These are phyloP conservation scores for Genyomyrus donnyi DNA, from an alignment of 2,113 vertebrate genomes.

Conservation along the genomic window DNA sequence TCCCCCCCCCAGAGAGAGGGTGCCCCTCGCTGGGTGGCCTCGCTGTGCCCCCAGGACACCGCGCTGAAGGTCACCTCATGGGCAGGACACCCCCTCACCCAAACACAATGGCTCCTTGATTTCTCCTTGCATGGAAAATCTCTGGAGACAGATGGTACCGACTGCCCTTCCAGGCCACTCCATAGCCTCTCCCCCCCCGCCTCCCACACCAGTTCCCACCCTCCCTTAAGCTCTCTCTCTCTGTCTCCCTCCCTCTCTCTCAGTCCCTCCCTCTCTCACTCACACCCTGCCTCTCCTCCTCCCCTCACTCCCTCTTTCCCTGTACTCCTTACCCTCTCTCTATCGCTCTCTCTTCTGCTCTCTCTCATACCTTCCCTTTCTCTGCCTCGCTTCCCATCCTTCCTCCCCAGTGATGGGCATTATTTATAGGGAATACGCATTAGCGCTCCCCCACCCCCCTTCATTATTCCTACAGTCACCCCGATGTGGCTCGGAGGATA, in stretches of 20 bases:
- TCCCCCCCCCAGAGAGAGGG: background rate
- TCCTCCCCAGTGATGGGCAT: conserved; percentile 7
- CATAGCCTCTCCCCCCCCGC: background rate
- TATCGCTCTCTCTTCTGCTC: background rate
- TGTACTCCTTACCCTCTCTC: background rate
- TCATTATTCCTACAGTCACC: conserved; percentile 3
- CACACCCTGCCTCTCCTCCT: background rate
- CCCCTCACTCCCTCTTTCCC: background rate
- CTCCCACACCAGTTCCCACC: background rate
- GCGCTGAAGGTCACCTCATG: background rate
- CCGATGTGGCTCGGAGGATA: background rate
- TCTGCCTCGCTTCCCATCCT: background rate
- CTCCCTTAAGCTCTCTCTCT: conserved; percentile 10
- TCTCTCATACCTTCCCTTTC: background rate
- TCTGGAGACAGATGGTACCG: background rate
- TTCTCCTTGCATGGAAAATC: background rate
- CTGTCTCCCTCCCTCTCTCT: background rate
- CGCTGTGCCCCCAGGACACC: background rate
- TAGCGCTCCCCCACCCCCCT: background rate
- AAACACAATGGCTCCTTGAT: background rate
- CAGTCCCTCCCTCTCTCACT: background rate
- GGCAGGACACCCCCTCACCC: background rate
- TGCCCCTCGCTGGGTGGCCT: background rate
- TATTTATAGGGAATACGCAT: conserved; percentile 26
- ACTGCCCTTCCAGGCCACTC: background rate